Conservation (phyloP, 2,888 invertebrate genomes). For the Hydrotaea diabolus region DNA sequence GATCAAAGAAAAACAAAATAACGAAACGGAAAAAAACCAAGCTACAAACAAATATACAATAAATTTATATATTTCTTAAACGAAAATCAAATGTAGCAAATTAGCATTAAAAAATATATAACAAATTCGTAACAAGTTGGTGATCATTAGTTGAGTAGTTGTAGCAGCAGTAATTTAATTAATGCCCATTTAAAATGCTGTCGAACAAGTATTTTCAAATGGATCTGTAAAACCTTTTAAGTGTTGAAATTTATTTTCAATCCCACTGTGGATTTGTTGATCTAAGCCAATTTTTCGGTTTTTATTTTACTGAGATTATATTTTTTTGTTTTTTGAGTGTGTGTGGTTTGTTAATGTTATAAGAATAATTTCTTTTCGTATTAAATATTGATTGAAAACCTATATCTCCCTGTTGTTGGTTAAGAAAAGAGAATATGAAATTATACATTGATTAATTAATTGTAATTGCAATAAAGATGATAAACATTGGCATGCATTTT, state of each 20-base stretch:
- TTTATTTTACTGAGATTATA: not conserved
- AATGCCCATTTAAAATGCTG: conserved; percentile 2
- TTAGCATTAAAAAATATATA: not conserved
- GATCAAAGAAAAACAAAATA: conserved; percentile 1
- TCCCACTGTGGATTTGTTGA: not conserved
- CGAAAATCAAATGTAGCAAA: conserved; percentile 6
- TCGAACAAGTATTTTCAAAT: not conserved
- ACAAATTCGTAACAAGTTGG: not conserved
- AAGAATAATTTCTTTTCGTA: not conserved
- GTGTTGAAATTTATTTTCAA: not conserved
- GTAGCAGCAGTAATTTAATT: not conserved
- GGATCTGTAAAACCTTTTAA: conserved; percentile 60
- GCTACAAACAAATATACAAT: conserved; percentile 3
- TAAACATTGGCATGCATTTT: conserved; percentile 66
- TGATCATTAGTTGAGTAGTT: conserved; percentile 2
- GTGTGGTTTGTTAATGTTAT: not conserved
- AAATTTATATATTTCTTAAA: not conserved
- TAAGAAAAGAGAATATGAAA: conserved; percentile 14
- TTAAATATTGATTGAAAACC: conserved; percentile 27
- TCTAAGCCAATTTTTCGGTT: conserved; percentile 26
- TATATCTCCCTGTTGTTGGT: conserved; percentile 61
- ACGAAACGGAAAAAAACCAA: conserved; percentile 1
- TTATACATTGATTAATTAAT: not conserved
- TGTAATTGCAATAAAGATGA: conserved; percentile 56
- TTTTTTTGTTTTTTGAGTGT: not conserved